Percentiles rank a stretch among this genome's conserved stretches.
Evolutionary conservation across 2,888 invertebrate genomes (phyloP).

Genomic region (Lumbricus terrestris): DNA sequence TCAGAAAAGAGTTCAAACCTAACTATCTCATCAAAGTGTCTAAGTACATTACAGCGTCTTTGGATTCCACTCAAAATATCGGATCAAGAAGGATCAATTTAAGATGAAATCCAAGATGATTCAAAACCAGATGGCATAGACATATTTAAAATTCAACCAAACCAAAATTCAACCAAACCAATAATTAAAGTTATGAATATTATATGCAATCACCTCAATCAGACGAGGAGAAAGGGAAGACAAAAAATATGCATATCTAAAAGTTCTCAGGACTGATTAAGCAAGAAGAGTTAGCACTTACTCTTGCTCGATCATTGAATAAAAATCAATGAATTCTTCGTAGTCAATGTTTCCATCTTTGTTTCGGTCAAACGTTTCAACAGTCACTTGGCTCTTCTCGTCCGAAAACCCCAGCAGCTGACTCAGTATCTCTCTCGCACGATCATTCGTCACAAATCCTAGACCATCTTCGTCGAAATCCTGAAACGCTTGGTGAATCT

Average conservation of each 20-base stretch:
- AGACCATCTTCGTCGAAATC: conserved; percentile 31
- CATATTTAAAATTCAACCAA: too few species aligned
- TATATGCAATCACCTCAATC: background rate
- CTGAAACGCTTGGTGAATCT: conserved; percentile 27
- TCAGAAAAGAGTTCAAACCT: too few species aligned
- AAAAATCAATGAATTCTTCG: conserved; percentile 66
- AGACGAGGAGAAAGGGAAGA: background rate
- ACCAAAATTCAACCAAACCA: background rate
- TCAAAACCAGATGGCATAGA: too few species aligned
- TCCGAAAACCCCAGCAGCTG: conserved; percentile 30
- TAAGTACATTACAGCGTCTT: too few species aligned
- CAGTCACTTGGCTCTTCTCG: conserved; percentile 60
- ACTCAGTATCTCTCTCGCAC: conserved; percentile 28
- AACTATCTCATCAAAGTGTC: background rate
- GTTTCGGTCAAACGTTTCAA: conserved; percentile 80
- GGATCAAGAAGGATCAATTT: too few species aligned
- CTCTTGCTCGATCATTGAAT: conserved; percentile 36
- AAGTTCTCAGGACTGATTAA: background rate
- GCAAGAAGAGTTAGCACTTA: conserved; percentile 19
- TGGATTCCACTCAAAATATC: too few species aligned
- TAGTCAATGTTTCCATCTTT: conserved; percentile 80
- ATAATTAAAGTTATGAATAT: background rate
- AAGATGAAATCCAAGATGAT: too few species aligned
- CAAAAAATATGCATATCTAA: too few species aligned
- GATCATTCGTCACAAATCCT: conserved; percentile 28